Percentiles rank a stretch among this genome's conserved stretches.
phyloP scores from a whole-genome alignment of 2,797 vertebrate species.

The Oryzias sinensis region DNA sequence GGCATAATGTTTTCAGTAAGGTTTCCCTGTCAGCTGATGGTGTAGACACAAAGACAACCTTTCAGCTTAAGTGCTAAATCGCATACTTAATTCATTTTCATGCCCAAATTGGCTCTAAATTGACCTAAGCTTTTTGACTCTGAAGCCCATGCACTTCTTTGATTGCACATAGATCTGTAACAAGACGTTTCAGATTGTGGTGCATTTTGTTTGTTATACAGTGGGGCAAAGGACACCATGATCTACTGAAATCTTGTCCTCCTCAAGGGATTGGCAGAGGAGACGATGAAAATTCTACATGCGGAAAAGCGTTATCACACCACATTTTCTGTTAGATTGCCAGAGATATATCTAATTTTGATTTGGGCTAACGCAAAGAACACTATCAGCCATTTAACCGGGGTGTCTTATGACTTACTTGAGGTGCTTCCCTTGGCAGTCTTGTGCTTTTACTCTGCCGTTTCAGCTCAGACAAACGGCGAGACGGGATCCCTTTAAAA shows the following conservation, averaged over 20 bases:
- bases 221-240: slow-evolving; percentile 24
- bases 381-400: slow-evolving; percentile 72
- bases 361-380: slow-evolving; percentile 76
- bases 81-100: slow-evolving; percentile 63
- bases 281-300: slow-evolving; percentile 44
- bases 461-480: slow-evolving; percentile 54
- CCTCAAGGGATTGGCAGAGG: slow-evolving; percentile 28
- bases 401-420: slow-evolving; percentile 78
- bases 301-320: slow-evolving; percentile 65
- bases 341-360: slow-evolving; percentile 78
- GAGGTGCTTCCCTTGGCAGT: slow-evolving; percentile 65
- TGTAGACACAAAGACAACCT: slow-evolving; percentile 47
- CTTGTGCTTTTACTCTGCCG: slow-evolving; percentile 77
- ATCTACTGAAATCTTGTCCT: slow-evolving; percentile 55
- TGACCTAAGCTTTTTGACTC: slow-evolving; percentile 36
- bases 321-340: slow-evolving; percentile 69
- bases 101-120: slow-evolving; percentile 49
- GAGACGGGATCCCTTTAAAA: slow-evolving; percentile 55
- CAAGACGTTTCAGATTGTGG: slow-evolving; percentile 36
- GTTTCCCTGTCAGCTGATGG: slow-evolving; percentile 62
- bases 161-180: slow-evolving; percentile 53
- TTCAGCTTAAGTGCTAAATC: slow-evolving; percentile 53
- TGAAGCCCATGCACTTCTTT: slow-evolving; percentile 33
- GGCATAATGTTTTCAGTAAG: slow-evolving; percentile 44
- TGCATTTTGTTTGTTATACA: slow-evolving; percentile 38